Base-by-base conservation (phyloP, 2,797 vertebrate species). In the Gadopsis bispinosus region DNA sequence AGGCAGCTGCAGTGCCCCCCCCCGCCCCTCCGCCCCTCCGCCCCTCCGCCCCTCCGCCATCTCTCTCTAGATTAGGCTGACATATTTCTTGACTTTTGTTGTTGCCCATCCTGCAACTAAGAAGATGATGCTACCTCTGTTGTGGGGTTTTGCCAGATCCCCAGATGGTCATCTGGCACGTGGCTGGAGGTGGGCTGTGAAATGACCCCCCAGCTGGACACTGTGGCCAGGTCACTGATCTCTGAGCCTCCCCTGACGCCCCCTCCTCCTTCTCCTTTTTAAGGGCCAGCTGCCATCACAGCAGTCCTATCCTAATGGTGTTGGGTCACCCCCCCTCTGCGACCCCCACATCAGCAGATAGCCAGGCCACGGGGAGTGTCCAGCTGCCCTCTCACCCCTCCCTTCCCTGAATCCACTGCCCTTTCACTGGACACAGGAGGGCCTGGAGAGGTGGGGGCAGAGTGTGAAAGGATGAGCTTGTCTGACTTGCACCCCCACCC, bases 141-240 rank as follows among this genome's bases (percentile, higher is more conserved):
- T 66, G 54, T 77, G 85, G 83, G 70, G 55, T 58, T 77, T 77
- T 81, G 75, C 51, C 60, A 66, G 83, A 83, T 75, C 90, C 92
- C 93, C 95, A 96, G 95, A 96, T 96, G 95, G 95, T 89, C 90
- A 74, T 93, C 89, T 88, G 91, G 94, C 94, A 94, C 94, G 94
- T 96, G 95, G 94, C 94, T 9, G 90, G 92, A 95, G 91, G 92
- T 92, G 93, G 93, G 89, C 91, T 89, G 59, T 89, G 82, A 90
- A 94, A 88, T 94, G 92, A 95, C 91, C 94, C 89, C 94, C 94
- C 94, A 95, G 95, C 94, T 96, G 95, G 94, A 95, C 90, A 92
- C 93, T 96, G 90, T 93, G 92, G 95, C 94, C 95, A 95, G 95
- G 95, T 95, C 95, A 95, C 90, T 95, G 93, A 95, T 94, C 94